Percentiles rank a stretch among this genome's conserved stretches.
phyloP scores from a whole-genome alignment of 1,140 invertebrate genomes.

The Aleiodes sp. region DNA sequence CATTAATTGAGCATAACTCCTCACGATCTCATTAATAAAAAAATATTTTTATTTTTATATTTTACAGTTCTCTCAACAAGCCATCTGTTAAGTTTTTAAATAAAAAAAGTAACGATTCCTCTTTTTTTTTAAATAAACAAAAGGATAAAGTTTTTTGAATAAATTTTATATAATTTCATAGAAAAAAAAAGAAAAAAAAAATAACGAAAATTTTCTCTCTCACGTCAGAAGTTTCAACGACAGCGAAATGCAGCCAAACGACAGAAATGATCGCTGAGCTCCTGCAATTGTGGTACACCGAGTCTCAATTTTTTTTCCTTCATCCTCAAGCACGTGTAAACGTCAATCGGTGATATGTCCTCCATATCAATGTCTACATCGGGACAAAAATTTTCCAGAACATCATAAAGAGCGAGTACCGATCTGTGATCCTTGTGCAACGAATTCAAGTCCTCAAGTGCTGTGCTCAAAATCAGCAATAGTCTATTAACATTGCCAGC shows the following conservation, averaged over 20 bases:
- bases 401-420: conserved; percentile 44
- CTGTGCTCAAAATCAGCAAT: conserved; percentile 46
- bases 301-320: conserved; percentile 44
- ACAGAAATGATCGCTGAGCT: conserved; percentile 51
- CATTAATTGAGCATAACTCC: no score
- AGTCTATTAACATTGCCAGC: conserved; percentile 47
- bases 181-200: not conserved
- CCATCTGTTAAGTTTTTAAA: no score
- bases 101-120: no score
- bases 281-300: conserved; percentile 55
- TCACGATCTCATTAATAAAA: no score
- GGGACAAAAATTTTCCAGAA: conserved; percentile 46
- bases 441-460: conserved; percentile 41
- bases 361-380: conserved; percentile 1
- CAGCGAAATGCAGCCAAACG: conserved; percentile 42
- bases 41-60: no score
- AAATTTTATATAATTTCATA: not conserved
- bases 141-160: no score
- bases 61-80: no score
- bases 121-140: no score
- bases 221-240: conserved; percentile 18
- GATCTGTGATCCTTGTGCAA: conserved; percentile 37
- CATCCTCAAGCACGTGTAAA: conserved; percentile 54
- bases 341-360: conserved; percentile 46
- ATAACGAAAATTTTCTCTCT: not conserved